These are phyloP conservation scores for Acanthococcus lagerstroemiae DNA, from an alignment of 2,888 invertebrate species.

Conservation along the genomic window DNA sequence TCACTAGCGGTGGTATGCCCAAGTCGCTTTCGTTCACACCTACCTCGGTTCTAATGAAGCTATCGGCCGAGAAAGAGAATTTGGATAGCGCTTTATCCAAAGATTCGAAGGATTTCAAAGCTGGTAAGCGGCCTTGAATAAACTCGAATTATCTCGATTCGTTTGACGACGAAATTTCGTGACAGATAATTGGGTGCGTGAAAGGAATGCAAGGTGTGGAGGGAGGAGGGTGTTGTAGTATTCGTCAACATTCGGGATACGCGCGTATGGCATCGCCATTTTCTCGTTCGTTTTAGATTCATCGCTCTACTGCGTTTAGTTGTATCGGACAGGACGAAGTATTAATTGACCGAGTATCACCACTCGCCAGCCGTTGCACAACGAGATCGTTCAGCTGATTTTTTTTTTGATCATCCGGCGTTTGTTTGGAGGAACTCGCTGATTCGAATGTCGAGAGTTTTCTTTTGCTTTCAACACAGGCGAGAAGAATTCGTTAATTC, in stretches of 20 bases:
- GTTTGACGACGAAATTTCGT: not conserved
- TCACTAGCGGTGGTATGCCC: not conserved
- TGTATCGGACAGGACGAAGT: no score
- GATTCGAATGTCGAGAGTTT: no score
- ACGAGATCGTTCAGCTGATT: not conserved
- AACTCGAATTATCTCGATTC: no score
- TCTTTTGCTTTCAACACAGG: not conserved
- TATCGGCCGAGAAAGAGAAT: conserved; percentile 58
- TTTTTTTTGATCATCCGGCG: not conserved
- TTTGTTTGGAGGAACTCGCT: no score
- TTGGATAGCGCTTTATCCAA: conserved; percentile 11
- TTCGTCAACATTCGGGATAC: no score
- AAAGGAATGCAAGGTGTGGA: not conserved
- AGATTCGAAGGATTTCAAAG: conserved; percentile 23
- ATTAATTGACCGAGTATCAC: no score
- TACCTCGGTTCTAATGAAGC: conserved; percentile 84
- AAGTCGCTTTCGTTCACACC: conserved; percentile 65
- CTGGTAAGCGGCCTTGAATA: not conserved
- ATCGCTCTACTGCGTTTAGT: no score
- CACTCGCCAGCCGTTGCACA: no score
- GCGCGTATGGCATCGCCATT: no score
- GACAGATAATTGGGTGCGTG: not conserved
- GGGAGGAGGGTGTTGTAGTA: no score
- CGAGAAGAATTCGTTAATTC: conserved; percentile 16
- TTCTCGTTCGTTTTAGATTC: no score